phyloP scores from a whole-genome alignment of 2,797 vertebrate species.

The Serranus cabrilla region DNA sequence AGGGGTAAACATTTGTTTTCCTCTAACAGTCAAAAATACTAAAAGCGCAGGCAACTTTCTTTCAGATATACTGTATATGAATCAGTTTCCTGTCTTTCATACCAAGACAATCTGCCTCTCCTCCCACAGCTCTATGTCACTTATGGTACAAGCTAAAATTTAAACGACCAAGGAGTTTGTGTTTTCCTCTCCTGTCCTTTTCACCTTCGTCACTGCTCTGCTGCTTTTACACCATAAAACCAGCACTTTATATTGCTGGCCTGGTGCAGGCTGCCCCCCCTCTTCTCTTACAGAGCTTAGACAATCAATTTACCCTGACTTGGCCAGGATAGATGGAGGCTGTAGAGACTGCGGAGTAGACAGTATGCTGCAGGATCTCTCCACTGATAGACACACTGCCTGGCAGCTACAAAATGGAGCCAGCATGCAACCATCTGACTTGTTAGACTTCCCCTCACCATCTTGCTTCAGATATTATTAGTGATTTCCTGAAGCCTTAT shows the following conservation, averaged over 20 bases:
- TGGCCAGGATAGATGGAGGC: slow-evolving; percentile 72
- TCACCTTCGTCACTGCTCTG: slow-evolving; percentile 45
- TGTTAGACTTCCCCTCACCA: slow-evolving; percentile 46
- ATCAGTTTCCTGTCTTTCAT: neutral
- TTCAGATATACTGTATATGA: slow-evolving; percentile 21
- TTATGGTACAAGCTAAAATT: slow-evolving; percentile 11
- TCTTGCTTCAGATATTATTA: slow-evolving; percentile 49
- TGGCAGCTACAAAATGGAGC: slow-evolving; percentile 79
- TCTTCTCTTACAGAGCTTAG: slow-evolving; percentile 65
- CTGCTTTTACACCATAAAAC: slow-evolving; percentile 60
- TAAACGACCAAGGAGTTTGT: slow-evolving; percentile 23
- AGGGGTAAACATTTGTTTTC: slow-evolving; percentile 60
- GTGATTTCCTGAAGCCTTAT: slow-evolving; percentile 39
- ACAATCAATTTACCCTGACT: slow-evolving; percentile 81
- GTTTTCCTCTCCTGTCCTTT: slow-evolving; percentile 26
- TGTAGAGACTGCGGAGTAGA: slow-evolving; percentile 77
- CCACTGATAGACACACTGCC: slow-evolving; percentile 72
- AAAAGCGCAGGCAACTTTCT: slow-evolving; percentile 15
- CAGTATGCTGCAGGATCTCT: slow-evolving; percentile 76
- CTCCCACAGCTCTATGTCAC: neutral
- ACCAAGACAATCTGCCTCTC: slow-evolving; percentile 1
- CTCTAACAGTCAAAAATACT: slow-evolving; percentile 43
- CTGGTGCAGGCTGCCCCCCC: slow-evolving; percentile 39
- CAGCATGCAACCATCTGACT: slow-evolving; percentile 68
- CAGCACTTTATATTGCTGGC: slow-evolving; percentile 60